Base-by-base conservation (phyloP, 30 jellyfish, hydroid and myxozoan species). In the Cassiopea xamachana region DNA sequence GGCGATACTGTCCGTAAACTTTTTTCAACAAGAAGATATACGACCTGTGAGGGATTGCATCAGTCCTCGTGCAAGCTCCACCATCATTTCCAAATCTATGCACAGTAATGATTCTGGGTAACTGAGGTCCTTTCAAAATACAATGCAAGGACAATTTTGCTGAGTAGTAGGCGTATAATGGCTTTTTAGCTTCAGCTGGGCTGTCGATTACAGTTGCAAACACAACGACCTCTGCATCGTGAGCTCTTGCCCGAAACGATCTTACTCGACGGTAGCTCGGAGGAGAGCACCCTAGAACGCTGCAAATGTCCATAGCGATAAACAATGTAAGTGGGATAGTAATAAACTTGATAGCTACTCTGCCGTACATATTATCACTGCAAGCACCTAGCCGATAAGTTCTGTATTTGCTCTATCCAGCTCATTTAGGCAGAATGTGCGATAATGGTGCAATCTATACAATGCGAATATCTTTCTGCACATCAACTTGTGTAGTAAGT, bases 201-300 rank as follows among this genome's bases (percentile, higher is more conserved):
- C 93, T 90, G 79, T 83, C 82, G 73, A 68, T 68, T 60, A 90
- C 97, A 48, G 97, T 90, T 75, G 97, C 97, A 90, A 90, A 90
- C 13, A 83, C 93, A n/a, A 90, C 93, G 19, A 90, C 75, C 73
- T 90, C 97, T 1, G 97, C 97, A 46, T 77, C 85, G 39, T 69
- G 87, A 48, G 97, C 97, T 90, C 97, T 82, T 46, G 81, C 90
- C 64, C 91, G 97, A 55, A 90, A 90, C n/a, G 90, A 62, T 69
- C 89, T 83, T 46, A 73, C 9, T 39, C 71, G 69, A 50, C 90
- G 89, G 44, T 77, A 80, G 43, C 51, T 86, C 1, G 97, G 97
- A 74, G 84, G 93, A 49, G 92, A 80, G 77, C 97, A 90, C 46
- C 90, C 93, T 55, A 78, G 59, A 67, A 72, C 95, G 19, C 62